Percentiles rank a stretch among this genome's conserved stretches.
Evolutionary conservation across 2,113 vertebrate species (phyloP).

Genomic region (Gallinago media): DNA sequence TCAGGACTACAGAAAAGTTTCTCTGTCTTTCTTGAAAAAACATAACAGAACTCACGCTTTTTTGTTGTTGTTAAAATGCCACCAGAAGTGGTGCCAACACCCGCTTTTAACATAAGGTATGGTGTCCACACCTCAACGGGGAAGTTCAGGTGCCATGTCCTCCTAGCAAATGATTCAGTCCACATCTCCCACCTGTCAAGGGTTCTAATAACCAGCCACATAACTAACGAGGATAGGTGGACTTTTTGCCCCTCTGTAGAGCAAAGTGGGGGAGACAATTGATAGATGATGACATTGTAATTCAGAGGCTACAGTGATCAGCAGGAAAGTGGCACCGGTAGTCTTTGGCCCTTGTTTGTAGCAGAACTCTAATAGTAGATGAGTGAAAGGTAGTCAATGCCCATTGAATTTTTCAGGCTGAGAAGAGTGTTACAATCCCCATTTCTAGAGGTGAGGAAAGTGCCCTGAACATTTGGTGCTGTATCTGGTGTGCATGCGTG

Average conservation of each 20-base stretch:
- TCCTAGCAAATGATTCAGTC: background rate
- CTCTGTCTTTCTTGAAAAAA: background rate
- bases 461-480: background rate
- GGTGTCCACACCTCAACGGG: background rate
- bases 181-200: background rate
- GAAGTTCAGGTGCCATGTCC: background rate
- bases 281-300: background rate
- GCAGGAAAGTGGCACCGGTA: background rate
- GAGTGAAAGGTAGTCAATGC: background rate
- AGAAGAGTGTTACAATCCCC: background rate
- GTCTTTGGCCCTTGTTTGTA: background rate
- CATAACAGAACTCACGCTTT: background rate
- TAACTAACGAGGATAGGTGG: background rate
- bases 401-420: background rate
- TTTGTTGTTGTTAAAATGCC: background rate
- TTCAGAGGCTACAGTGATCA: background rate
- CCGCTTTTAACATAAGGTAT: background rate
- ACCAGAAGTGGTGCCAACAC: background rate
- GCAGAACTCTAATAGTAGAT: background rate
- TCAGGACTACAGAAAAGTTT: background rate
- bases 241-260: background rate
- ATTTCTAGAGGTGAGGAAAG: background rate
- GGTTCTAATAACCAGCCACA: background rate
- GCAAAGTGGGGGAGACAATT: background rate
- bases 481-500: background rate